Evolutionary conservation across 2,888 invertebrate genomes (phyloP).

Genomic region (Iselma pallidipennis): DNA sequence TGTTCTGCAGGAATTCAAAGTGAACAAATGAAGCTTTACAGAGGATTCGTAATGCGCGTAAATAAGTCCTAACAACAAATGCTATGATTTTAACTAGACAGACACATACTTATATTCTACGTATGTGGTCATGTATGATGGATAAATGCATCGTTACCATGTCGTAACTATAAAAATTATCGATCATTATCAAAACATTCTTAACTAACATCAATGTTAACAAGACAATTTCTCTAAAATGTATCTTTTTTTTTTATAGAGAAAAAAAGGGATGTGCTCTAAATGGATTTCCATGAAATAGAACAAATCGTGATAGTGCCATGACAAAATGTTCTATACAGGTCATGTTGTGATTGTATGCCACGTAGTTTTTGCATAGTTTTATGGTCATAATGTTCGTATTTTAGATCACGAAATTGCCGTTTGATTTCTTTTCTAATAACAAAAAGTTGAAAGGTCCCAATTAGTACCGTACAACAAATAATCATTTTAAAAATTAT

Average conservation of each 20-base stretch:
- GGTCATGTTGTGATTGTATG: background rate
- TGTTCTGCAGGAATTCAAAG: slow-evolving; percentile 13
- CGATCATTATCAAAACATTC: background rate
- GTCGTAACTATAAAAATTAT: slow-evolving; percentile 8
- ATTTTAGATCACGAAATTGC: background rate
- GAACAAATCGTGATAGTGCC: background rate
- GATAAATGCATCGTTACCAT: slow-evolving; percentile 5
- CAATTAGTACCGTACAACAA: background rate
- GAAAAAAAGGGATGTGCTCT: background rate
- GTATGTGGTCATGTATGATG: background rate
- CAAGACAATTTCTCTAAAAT: background rate
- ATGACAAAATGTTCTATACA: background rate
- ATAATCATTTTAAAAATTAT: background rate
- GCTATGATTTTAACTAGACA: slow-evolving; percentile 7
- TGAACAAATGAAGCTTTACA: slow-evolving; percentile 17
- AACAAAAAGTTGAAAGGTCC: background rate
- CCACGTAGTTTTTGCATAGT: background rate
- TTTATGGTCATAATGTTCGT: background rate
- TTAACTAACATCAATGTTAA: slow-evolving; percentile 7
- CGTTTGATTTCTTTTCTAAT: background rate
- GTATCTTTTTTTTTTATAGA: background rate
- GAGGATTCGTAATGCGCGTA: slow-evolving; percentile 15
- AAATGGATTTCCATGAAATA: background rate
- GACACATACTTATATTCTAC: background rate
- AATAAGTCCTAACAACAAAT: slow-evolving; percentile 14